Base-by-base conservation (phyloP, 1,140 invertebrate species). In the Nephila pilipes region DNA sequence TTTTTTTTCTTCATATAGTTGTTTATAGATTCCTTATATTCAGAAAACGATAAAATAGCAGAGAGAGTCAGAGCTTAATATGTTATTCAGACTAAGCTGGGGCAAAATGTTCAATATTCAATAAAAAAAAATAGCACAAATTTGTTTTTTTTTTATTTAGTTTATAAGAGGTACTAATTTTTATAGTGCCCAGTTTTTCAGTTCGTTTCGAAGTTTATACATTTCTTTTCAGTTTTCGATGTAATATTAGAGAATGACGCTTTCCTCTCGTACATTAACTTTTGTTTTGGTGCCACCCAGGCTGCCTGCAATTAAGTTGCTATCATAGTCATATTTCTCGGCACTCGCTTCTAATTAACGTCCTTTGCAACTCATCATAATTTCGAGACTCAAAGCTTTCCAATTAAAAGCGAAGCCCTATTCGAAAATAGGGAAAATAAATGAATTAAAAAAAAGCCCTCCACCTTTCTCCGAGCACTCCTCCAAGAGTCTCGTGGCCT, bases 231-330 rank as follows among this genome's bases (percentile, higher is more conserved):
- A 32, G 18, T 36, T 75, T 75, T 32, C 12, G 12, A 20, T 16
- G 29, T 3, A 36, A 75, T 29, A 36, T 8, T 75, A 75, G 63
- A n/a, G 12, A 46, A 75, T 29, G 14, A 2, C 10, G 25, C 29
- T 75, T 36, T 75, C 3, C 25, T 5, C 25, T 75, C 69, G 69
- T 75, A 75, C 29, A 29, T 75, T 18, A 75, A 32, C 25, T 69
- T 46, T 36, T 75, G 69, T 75, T 75, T 75, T 75, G 69, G 65
- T 69, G 46, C 38, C 80, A 81, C 80, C 80, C 80, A 81, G 80
- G 80, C 79, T 54, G 38, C 36, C 12, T 25, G 36, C 80, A 81
- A 81, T 81, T 81, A 81, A 81, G 38, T 55, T 75, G 69, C 69
- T 75, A 75, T 32, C 32, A 32, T 29, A 75, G 69, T 75, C 69